These are phyloP conservation scores for Allolobophora icterica DNA, from an alignment of 2,888 invertebrate species.

Conservation along the genomic window DNA sequence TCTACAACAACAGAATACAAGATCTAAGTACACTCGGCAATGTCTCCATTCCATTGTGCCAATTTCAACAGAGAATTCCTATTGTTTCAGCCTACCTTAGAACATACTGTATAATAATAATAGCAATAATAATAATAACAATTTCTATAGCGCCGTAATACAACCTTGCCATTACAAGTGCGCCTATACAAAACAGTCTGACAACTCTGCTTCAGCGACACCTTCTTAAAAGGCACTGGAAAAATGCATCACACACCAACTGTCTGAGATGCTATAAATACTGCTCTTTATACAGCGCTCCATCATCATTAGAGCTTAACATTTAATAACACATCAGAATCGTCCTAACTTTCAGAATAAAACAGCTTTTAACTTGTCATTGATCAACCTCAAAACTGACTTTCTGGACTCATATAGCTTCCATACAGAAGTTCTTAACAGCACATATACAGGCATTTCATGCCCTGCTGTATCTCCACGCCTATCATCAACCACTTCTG, in stretches of 20 bases:
- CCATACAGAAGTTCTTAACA: no score
- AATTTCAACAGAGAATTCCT: neutral
- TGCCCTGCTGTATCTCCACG: no score
- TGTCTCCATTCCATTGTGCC: neutral
- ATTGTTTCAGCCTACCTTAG: neutral
- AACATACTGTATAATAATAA: neutral
- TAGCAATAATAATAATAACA: no score
- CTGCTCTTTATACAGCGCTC: neutral
- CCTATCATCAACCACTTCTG: no score
- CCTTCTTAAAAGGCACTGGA: neutral
- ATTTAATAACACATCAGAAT: neutral
- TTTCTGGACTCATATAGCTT: no score
- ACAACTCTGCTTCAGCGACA: neutral
- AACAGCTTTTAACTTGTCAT: neutral
- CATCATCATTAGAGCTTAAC: neutral
- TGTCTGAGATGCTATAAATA: neutral
- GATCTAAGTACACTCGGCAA: neutral
- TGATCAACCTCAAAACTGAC: no score
- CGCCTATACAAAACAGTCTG: no score
- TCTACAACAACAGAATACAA: slow-evolving; percentile 1
- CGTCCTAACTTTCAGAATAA: neutral
- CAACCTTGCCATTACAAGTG: no score
- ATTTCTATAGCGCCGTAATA: no score
- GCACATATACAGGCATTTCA: no score
- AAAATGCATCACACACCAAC: neutral